These are phyloP conservation scores for Eledona agricola DNA, from an alignment of 2,888 invertebrate genomes.

Conservation along the genomic window DNA sequence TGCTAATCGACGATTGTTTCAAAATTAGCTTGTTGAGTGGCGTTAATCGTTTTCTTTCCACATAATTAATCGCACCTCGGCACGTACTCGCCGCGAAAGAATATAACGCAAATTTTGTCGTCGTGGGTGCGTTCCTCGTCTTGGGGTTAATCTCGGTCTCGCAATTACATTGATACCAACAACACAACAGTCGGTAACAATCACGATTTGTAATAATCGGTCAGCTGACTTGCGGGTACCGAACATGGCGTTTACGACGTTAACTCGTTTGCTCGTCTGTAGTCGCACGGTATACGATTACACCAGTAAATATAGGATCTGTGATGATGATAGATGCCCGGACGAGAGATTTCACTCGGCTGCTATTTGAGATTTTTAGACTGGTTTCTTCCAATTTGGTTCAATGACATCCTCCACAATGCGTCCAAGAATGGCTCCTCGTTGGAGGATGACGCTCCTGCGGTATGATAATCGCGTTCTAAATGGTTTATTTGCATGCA, in stretches of 20 bases:
- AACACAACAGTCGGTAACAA: conserved; percentile 38
- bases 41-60: conserved; percentile 7
- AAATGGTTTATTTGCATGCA: no score
- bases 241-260: conserved; percentile 27
- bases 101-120: conserved; percentile 15
- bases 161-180: conserved; percentile 47
- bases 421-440: conserved; percentile 16
- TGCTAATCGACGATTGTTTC: conserved; percentile 5
- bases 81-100: conserved; percentile 4
- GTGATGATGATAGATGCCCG: conserved; percentile 56
- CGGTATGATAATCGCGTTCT: no score
- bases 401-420: conserved; percentile 53
- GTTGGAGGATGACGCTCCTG: conserved; percentile 17
- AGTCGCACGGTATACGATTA: conserved; percentile 49
- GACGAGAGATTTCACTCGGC: conserved; percentile 48
- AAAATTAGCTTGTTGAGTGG: conserved; percentile 18
- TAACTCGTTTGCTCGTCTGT: conserved; percentile 39
- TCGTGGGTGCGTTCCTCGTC: conserved; percentile 24
- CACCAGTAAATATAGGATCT: conserved; percentile 56
- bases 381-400: conserved; percentile 56
- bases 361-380: conserved; percentile 46
- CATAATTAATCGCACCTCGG: conserved; percentile 12
- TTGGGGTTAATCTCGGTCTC: conserved; percentile 32
- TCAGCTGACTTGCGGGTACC: conserved; percentile 32
- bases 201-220: conserved; percentile 46